Conservation (phyloP, 1,140 invertebrate species). For the Dreissena polymorpha region DNA sequence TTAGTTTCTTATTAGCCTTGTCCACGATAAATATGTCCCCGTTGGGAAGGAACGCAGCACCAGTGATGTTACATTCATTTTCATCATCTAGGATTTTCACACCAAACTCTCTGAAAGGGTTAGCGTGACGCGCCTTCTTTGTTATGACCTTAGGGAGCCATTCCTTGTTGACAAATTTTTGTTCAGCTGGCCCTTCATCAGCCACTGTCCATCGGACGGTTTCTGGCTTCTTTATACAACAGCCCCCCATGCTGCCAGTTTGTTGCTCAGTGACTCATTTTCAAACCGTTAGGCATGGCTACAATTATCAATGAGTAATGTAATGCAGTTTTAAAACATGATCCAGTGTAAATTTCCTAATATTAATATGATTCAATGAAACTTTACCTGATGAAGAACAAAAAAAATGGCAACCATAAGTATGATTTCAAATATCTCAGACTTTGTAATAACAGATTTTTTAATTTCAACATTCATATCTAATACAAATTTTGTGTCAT, state of each 20-base stretch:
- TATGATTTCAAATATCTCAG: no score
- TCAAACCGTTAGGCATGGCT: no score
- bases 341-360: no score
- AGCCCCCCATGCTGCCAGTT: conserved; percentile 1
- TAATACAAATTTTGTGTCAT: no score
- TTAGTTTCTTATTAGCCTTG: conserved; percentile 36
- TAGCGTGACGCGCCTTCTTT: conserved; percentile 3
- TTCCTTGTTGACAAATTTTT: conserved; percentile 40
- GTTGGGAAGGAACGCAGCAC: conserved; percentile 30
- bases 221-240: background rate
- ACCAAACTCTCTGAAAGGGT: conserved; percentile 24
- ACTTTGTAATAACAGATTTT: no score
- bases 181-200: conserved; percentile 13
- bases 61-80: conserved; percentile 27
- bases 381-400: no score
- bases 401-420: no score
- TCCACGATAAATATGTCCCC: conserved; percentile 42
- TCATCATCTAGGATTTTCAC: conserved; percentile 39
- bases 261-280: no score
- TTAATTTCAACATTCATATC: no score
- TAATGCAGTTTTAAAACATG: no score
- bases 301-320: no score
- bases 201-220: conserved; percentile 16
- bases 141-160: conserved; percentile 38
- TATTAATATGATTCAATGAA: no score